Base-by-base conservation (phyloP, 2,113 vertebrate genomes). In the Muscicapa adusta region DNA sequence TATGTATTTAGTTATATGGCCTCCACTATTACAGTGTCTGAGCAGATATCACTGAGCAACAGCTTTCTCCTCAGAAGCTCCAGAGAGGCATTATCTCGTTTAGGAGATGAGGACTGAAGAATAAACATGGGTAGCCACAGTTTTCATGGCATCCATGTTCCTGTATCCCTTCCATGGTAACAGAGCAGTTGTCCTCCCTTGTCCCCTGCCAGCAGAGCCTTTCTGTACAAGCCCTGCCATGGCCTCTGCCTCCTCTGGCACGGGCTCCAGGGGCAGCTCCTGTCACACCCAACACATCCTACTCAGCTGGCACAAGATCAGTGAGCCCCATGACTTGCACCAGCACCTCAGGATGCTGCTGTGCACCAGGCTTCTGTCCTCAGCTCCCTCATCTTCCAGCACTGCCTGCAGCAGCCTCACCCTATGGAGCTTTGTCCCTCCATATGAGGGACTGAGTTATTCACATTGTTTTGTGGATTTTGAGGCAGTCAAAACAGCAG, bases 181-280 rank as follows among this genome's bases (percentile, higher is more conserved):
- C 8, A 47, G n/a, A 82, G 38, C 13, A 50, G 34, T 0, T 4
- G 73, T 22, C 11, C 5, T 67, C 19, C 17, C 34, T 71, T 3
- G 14, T 4, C 61, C 1, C 1, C 5, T 40, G 38, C 24, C 53
- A 8, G 10, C 16, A 22, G 77, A 28, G 4, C 11, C 70, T 25
- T 74, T 67, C 78, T 45, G 17, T 48, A 6, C 0, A 0, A 56
- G 10, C 9, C 6, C 10, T 2, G 0, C 5, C 0, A 19, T 47
- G 51, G 2, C 12, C 33, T 15, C 38, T 42, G 5, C 18, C 22
- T 88, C 38, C 36, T 50, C 38, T 33, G 34, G 6, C 29, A 20
- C 8, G 29, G 14, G 4, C 17, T 85, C 26, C 43, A 60, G 29
- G 33, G 38, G 18, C 1, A 3, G 38, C 25, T 85, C 20, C 56